Conservation (phyloP, 1,140 invertebrate genomes). For the Eufriesea mexicana region DNA sequence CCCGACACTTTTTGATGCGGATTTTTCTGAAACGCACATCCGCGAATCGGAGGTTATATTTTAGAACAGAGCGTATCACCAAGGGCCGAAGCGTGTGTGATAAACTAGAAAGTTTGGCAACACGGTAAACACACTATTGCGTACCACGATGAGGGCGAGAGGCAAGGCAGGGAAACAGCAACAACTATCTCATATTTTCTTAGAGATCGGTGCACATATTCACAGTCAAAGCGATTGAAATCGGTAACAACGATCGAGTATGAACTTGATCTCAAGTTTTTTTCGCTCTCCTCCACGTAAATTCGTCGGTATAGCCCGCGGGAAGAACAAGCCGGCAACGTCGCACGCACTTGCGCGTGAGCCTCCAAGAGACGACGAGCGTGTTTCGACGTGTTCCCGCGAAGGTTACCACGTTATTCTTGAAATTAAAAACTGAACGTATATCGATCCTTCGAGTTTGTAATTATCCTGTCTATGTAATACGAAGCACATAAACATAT, state of each 20-base stretch:
- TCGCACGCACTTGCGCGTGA: constrained; percentile 70
- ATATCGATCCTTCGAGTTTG: not conserved
- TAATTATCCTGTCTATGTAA: not conserved
- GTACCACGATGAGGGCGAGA: constrained; percentile 37
- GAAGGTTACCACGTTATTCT: constrained; percentile 51
- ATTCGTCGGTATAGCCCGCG: constrained; percentile 43
- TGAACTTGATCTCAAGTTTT: not conserved
- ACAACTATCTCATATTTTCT: constrained; percentile 18
- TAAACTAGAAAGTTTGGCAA: constrained; percentile 59
- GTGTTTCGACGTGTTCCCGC: constrained; percentile 64
- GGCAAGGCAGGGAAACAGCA: constrained; percentile 43
- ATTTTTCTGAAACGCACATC: not conserved
- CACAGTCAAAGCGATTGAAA: not conserved
- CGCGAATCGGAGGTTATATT: not conserved
- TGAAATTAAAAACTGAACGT: constrained; percentile 34
- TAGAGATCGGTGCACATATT: not conserved
- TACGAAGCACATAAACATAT: not conserved
- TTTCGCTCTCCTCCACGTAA: not conserved
- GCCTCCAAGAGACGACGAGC: constrained; percentile 48
- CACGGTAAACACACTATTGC: constrained; percentile 57
- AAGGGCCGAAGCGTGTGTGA: not conserved
- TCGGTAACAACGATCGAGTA: no score
- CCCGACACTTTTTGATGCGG: not conserved
- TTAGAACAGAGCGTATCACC: not conserved
- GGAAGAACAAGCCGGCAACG: constrained; percentile 68